Base-by-base conservation (phyloP, 2,888 invertebrate genomes). In the Limnephilus marmoratus region DNA sequence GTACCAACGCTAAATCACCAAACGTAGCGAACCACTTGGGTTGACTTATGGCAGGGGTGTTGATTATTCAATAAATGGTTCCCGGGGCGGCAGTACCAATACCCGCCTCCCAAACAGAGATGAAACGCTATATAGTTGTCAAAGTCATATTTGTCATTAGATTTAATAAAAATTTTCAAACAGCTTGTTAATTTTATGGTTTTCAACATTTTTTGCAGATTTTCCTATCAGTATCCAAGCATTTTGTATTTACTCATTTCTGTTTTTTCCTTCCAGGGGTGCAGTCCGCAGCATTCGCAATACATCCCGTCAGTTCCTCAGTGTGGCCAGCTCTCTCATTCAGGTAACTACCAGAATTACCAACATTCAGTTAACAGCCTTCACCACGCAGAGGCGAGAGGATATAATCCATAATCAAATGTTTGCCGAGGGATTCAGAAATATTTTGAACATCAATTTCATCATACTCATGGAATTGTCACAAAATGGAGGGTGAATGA, bases 271-370 rank as follows among this genome's bases (percentile, higher is more conserved):
- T 94, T 90, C 37, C 87, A 97, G 97, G 94, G 96, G 96, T 93
- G 95, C 97, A 80, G 96, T 96, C 11, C 96, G 96, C 94, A 97
- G 96, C 2, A 94, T 96, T 92, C 94, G 95, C 0, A 94, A 96
- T 80, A 95, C 97, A 89, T 95, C 97, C 0, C 96, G 96, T 93
- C 97, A 97, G 92, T 95, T 97, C 92, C 95, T 97, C 7, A 94
- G 96, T 9, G 95, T 97, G 3, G 96, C 97, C 18, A 97, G 97
- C 94, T 96, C 97, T 41, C 95, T 97, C 29, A 95, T 97, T 53
- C 97, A 97, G 97, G 97, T 97, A 95, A 94, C 91, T 12, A 37
- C 12, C 45, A 68, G 24, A 68, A n/a, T 86, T 24, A 86, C 41
- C 41, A 86, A 86, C 49, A 29, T 80, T 88, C 45, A 45, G n/a